Evolutionary conservation across 2,113 vertebrate genomes (phyloP).

Genomic region (Callopanchax toddi): DNA sequence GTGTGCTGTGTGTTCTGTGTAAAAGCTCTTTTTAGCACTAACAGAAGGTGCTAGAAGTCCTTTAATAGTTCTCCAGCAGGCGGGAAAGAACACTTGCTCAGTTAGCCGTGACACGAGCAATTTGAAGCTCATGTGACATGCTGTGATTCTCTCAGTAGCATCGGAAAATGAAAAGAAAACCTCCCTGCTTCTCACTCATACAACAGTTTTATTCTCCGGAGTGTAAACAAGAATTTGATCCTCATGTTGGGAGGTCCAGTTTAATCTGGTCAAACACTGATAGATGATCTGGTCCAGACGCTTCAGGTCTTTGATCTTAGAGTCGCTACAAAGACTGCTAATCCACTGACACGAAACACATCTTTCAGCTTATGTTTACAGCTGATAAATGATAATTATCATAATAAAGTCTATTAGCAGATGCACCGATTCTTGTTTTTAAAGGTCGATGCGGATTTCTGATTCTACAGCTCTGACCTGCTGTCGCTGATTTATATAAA

Average conservation of each 20-base stretch:
- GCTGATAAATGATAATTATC: background rate
- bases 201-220: background rate
- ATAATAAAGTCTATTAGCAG: background rate
- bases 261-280: background rate
- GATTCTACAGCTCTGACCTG: no score
- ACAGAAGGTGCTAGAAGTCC: background rate
- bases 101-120: background rate
- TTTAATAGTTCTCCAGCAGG: background rate
- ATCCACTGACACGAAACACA: background rate
- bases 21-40: background rate
- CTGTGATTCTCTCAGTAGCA: background rate
- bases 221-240: slow-evolving; percentile 1
- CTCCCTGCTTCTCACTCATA: background rate
- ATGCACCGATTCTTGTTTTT: no score
- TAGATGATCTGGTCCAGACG: background rate
- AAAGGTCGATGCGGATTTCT: no score
- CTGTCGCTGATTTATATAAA: no score
- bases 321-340: background rate
- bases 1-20: no score
- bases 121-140: slow-evolving; percentile 1
- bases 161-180: background rate
- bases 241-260: background rate
- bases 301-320: background rate
- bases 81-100: background rate
- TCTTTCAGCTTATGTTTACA: background rate